These are phyloP conservation scores for Poecile atricapillus DNA, from an alignment of 2,113 vertebrate species.

Conservation along the genomic window DNA sequence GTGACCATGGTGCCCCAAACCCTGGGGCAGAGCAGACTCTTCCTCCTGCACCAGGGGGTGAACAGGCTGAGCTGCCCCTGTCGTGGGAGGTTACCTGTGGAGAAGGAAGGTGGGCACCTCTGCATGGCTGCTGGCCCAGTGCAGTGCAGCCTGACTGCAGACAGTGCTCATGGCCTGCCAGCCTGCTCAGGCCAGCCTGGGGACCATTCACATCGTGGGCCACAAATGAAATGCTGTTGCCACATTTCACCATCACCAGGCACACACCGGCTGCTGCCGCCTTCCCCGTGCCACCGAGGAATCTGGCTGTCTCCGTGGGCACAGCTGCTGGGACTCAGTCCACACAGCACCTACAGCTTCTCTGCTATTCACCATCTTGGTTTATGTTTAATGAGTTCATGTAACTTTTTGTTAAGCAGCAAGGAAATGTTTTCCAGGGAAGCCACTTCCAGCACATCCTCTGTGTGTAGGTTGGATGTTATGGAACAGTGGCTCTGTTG, in stretches of 20 bases:
- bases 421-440: neutral
- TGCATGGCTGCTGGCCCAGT: neutral
- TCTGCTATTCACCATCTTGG: neutral
- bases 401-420: neutral
- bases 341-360: neutral
- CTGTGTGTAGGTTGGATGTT: conserved; percentile 39
- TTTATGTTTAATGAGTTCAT: neutral
- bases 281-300: neutral
- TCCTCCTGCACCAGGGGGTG: rapidly evolving
- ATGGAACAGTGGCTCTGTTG: conserved; percentile 49
- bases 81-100: rapidly evolving
- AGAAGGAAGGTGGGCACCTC: rapidly evolving
- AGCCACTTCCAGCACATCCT: conserved; percentile 22
- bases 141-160: neutral
- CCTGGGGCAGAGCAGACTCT: neutral
- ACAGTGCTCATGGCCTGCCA: rapidly evolving
- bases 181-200: neutral
- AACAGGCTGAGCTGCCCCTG: neutral
- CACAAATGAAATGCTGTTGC: neutral
- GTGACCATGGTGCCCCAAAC: rapidly evolving
- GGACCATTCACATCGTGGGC: rapidly evolving
- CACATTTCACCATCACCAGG: neutral
- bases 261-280: neutral
- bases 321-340: neutral
- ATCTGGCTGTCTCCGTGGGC: neutral